Percentiles rank a stretch among this genome's conserved stretches.
These are phyloP conservation scores for Pseudolaguvia tuberculata DNA, from an alignment of 2,113 vertebrate species.

Conservation along the genomic window DNA sequence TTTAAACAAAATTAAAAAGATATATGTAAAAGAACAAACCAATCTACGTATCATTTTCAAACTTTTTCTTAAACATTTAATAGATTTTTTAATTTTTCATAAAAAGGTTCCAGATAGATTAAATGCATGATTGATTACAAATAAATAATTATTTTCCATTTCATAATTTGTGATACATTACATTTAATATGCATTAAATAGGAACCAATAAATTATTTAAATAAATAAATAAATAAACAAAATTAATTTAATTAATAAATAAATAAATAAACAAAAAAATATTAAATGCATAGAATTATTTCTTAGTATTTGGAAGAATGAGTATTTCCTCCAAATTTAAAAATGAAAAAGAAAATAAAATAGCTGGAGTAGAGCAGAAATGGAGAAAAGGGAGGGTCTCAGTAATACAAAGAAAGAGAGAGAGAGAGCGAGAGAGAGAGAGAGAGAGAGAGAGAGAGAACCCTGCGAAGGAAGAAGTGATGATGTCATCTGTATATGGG, in stretches of 20 bases:
- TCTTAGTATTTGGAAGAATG: too few relatives aligned
- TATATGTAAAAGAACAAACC: too few relatives aligned
- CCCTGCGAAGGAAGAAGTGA: constrained; percentile 12
- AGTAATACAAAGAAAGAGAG: constrained; percentile 30
- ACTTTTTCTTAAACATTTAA: too few relatives aligned
- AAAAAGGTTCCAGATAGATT: background rate
- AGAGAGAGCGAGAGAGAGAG: constrained; percentile 19
- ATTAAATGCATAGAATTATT: background rate
- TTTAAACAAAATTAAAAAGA: background rate
- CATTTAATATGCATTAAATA: too few relatives aligned
- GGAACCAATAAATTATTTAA: too few relatives aligned
- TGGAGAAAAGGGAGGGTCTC: constrained; percentile 2
- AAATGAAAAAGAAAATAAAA: constrained; percentile 7
- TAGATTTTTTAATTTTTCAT: too few relatives aligned
- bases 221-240: too few relatives aligned
- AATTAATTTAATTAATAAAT: background rate
- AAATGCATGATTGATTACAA: background rate
- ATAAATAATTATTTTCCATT: background rate
- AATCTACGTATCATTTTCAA: too few relatives aligned
- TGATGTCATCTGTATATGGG: constrained; percentile 44
- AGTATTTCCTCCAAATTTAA: background rate
- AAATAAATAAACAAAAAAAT: background rate
- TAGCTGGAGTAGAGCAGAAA: background rate
- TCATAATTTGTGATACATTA: background rate
- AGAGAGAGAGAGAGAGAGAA: background rate